Evolutionary conservation across 2,113 vertebrate species (phyloP).

Genomic region (Xenopus tropicalis): UCB_Xtro_10.0 CM004449.2:101896001-101896500

Average conservation of each 20-base stretch:
- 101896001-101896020: slow-evolving; percentile 35
- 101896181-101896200: slow-evolving; percentile 34
- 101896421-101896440: too few relatives aligned
- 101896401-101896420: too few relatives aligned
- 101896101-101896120: slow-evolving; percentile 45
- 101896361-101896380: too few relatives aligned
- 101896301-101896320: not conserved
- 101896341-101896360: too few relatives aligned
- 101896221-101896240: not conserved
- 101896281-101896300: slow-evolving; percentile 3
- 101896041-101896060: slow-evolving; percentile 42
- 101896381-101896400: too few relatives aligned
- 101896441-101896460: too few relatives aligned
- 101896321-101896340: not conserved
- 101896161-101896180: slow-evolving; percentile 40
- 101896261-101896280: slow-evolving; percentile 33
- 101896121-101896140: slow-evolving; percentile 41
- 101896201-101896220: slow-evolving; percentile 5
- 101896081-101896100: slow-evolving; percentile 43
- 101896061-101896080: slow-evolving; percentile 43
- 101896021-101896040: slow-evolving; percentile 31
- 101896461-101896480: too few relatives aligned
- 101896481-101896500: too few relatives aligned
- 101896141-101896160: slow-evolving; percentile 41
- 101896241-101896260: slow-evolving; percentile 16